These are phyloP conservation scores for Platypus cylindrus DNA, from an alignment of 2,888 invertebrate genomes.

Conservation along the genomic window DNA sequence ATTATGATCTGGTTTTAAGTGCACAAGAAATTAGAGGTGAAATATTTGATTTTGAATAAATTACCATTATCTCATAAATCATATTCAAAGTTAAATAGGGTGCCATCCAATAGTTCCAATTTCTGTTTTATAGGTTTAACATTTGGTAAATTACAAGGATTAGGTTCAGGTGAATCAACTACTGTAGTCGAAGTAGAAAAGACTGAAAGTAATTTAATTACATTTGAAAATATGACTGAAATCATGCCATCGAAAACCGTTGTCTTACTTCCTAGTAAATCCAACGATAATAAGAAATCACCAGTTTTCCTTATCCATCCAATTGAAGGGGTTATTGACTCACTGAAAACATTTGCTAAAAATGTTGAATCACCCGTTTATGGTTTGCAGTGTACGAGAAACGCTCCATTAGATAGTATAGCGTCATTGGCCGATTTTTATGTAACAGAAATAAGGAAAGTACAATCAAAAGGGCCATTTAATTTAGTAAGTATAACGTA, in stretches of 20 bases:
- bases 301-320: conserved; percentile 70
- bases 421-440: conserved; percentile 60
- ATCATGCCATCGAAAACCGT: conserved; percentile 65
- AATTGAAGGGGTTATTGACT: conserved; percentile 73
- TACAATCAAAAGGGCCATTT: conserved; percentile 72
- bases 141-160: conserved; percentile 57
- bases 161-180: conserved; percentile 32
- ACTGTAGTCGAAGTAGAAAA: conserved; percentile 22
- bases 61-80: not conserved
- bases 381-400: conserved; percentile 79
- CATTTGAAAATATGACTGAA: conserved; percentile 39
- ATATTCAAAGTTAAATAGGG: not conserved
- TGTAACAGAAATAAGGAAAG: conserved; percentile 54
- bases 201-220: conserved; percentile 37
- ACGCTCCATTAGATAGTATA: conserved; percentile 62
- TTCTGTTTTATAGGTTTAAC: conserved; percentile 40
- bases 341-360: conserved; percentile 58
- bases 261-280: conserved; percentile 51
- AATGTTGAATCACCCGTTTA: conserved; percentile 64
- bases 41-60: no score
- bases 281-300: conserved; percentile 27
- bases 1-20: conserved; percentile 79
- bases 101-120: not conserved
- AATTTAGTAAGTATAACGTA: conserved; percentile 40
- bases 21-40: conserved; percentile 75